phyloP scores from a whole-genome alignment of 53 echinoderm and acorn worm species.

The Glandiceps talaboti region DNA sequence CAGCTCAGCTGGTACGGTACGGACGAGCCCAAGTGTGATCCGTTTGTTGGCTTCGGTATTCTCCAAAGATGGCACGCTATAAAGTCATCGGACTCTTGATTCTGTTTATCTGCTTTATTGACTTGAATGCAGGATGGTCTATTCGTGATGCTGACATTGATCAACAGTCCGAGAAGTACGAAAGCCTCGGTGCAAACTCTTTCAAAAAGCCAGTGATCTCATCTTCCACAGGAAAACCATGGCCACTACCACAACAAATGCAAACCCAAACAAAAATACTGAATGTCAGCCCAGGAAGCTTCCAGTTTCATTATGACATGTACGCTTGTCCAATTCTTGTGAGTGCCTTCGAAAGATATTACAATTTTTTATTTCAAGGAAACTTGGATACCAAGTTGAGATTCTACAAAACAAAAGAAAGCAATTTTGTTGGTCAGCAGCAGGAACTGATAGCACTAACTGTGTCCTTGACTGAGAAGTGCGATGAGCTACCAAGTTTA shows the following conservation, averaged over 20 bases:
- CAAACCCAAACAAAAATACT: neutral
- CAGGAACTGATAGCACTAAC: conserved; percentile 15
- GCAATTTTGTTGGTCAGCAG: neutral
- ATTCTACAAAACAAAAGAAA: conserved; percentile 3
- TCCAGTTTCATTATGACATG: neutral
- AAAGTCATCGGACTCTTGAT: too few species aligned
- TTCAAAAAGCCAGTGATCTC: neutral
- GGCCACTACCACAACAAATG: conserved; percentile 49
- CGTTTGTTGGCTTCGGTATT: too few species aligned
- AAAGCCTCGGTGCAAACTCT: neutral
- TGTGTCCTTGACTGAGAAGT: conserved; percentile 24
- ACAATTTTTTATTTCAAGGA: conserved; percentile 48
- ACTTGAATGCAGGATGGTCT: neutral
- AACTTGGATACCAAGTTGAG: conserved; percentile 5
- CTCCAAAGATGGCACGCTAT: too few species aligned
- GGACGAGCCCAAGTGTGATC: too few species aligned
- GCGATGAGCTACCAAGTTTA: conserved; percentile 29
- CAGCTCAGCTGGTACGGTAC: too few species aligned
- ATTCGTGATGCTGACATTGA: neutral
- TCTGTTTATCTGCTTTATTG: neutral
- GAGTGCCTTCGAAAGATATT: conserved; percentile 64
- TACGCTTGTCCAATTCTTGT: conserved; percentile 38
- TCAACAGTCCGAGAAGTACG: neutral
- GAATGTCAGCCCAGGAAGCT: neutral
- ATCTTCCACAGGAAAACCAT: conserved; percentile 28